Percentiles rank a stretch among this genome's conserved stretches.
Evolutionary conservation across 2,113 vertebrate species (phyloP).

Genomic region (Sitta europaea): DNA sequence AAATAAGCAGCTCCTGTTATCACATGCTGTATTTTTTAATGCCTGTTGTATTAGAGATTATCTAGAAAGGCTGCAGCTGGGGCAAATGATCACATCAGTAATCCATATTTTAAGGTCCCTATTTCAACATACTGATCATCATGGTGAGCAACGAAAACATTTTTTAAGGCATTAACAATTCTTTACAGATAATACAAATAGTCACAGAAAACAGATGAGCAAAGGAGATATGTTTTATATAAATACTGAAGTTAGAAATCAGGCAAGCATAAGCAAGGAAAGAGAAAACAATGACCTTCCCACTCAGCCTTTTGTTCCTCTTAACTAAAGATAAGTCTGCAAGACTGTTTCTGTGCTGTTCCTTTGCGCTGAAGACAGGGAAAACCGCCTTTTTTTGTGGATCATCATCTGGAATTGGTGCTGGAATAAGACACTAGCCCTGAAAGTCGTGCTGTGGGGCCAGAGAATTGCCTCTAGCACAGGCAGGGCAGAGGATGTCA

Average conservation of each 20-base stretch:
- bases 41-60: constrained; percentile 26
- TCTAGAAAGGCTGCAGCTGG: not conserved
- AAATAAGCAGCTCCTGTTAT: constrained; percentile 34
- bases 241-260: not conserved
- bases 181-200: not conserved
- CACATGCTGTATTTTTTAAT: constrained; percentile 12
- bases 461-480: not conserved
- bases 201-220: not conserved
- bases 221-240: not conserved
- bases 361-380: not conserved
- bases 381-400: not conserved
- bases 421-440: not conserved
- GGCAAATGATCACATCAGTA: constrained; percentile 17
- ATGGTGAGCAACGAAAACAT: not conserved
- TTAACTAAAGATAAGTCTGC: not conserved
- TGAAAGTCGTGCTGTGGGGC: not conserved
- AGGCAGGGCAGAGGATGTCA: not conserved
- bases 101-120: not conserved
- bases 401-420: not conserved
- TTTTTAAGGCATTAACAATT: not conserved
- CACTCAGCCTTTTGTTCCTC: not conserved
- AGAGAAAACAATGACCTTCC: not conserved
- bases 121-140: not conserved
- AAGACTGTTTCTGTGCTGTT: not conserved
- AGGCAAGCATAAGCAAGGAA: not conserved